These are phyloP conservation scores for Spatula versicolor DNA, from an alignment of 2,797 vertebrate species.

Conservation along the genomic window DNA sequence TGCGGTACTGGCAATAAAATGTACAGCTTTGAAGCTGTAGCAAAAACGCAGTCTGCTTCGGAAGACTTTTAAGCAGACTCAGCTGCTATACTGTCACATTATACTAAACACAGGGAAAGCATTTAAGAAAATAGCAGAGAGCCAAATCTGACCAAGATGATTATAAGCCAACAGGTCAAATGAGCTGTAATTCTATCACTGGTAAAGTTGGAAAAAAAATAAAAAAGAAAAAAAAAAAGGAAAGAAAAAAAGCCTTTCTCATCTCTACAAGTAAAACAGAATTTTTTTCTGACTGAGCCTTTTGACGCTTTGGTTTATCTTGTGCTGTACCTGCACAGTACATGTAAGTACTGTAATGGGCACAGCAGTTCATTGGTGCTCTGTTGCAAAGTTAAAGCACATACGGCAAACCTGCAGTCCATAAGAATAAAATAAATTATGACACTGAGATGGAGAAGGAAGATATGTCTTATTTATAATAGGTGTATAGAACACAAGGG, in stretches of 20 bases:
- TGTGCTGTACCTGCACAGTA: conserved; percentile 61
- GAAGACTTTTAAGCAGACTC: conserved; percentile 78
- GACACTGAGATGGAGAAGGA: conserved; percentile 77
- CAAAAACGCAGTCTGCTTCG: conserved; percentile 78
- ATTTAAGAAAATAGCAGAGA: conserved; percentile 74
- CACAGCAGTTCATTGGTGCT: conserved; percentile 77
- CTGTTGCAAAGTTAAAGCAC: conserved; percentile 84
- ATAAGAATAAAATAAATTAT: conserved; percentile 79
- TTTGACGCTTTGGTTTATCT: conserved; percentile 70
- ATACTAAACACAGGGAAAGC: conserved; percentile 80
- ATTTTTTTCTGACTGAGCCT: conserved; percentile 50
- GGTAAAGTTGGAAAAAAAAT: neutral
- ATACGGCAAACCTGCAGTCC: conserved; percentile 78
- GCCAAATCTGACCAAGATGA: conserved; percentile 75
- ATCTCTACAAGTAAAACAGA: conserved; percentile 59
- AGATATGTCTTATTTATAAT: conserved; percentile 90
- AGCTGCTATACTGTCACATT: conserved; percentile 88
- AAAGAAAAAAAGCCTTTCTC: conserved; percentile 5
- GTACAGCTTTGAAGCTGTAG: conserved; percentile 80
- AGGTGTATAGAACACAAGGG: conserved; percentile 90
- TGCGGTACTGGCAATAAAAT: conserved; percentile 85
- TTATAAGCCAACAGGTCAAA: conserved; percentile 73
- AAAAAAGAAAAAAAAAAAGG: neutral
- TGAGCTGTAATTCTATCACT: conserved; percentile 70
- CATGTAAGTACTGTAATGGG: conserved; percentile 51